Percentiles rank a stretch among this genome's conserved stretches.
These are phyloP conservation scores for Noctua comes DNA, from an alignment of 2,888 invertebrate species.

Conservation along the genomic window DNA sequence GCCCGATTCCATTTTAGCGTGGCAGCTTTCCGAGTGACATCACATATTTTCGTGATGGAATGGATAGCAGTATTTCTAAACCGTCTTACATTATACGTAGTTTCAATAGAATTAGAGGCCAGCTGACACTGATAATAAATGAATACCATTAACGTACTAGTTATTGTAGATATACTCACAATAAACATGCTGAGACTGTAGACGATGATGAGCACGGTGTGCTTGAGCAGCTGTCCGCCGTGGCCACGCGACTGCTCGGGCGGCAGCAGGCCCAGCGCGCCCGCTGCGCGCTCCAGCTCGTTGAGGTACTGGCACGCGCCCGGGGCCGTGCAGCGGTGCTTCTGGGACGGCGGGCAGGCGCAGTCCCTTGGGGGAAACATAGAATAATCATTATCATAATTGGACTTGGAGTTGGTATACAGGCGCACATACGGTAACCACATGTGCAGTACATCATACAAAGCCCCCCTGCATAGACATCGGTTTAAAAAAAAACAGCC, in stretches of 20 bases:
- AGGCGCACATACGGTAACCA: neutral
- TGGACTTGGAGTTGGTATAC: neutral
- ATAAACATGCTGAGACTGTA: conserved; percentile 96
- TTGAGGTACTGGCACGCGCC: conserved; percentile 78
- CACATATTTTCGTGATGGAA: neutral
- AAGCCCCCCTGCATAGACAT: too few relatives aligned
- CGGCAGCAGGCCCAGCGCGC: conserved; percentile 82
- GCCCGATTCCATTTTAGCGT: too few relatives aligned
- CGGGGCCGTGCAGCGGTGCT: conserved; percentile 72
- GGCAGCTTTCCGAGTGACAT: neutral
- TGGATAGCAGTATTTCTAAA: neutral
- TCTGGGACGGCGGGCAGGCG: conserved; percentile 81
- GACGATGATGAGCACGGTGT: conserved; percentile 95
- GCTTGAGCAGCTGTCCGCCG: conserved; percentile 93
- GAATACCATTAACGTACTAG: neutral
- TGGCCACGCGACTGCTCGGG: conserved; percentile 82
- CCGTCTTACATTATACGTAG: neutral
- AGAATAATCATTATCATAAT: neutral
- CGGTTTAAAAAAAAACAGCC: too few relatives aligned
- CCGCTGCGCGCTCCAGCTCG: conserved; percentile 83
- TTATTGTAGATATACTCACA: conserved; percentile 87
- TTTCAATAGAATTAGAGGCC: neutral
- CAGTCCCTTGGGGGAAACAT: conserved; percentile 76
- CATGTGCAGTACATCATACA: too few relatives aligned
- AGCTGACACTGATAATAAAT: neutral